Base-by-base conservation (phyloP, 2,113 vertebrate genomes). In the Eulemur rufifrons region DNA sequence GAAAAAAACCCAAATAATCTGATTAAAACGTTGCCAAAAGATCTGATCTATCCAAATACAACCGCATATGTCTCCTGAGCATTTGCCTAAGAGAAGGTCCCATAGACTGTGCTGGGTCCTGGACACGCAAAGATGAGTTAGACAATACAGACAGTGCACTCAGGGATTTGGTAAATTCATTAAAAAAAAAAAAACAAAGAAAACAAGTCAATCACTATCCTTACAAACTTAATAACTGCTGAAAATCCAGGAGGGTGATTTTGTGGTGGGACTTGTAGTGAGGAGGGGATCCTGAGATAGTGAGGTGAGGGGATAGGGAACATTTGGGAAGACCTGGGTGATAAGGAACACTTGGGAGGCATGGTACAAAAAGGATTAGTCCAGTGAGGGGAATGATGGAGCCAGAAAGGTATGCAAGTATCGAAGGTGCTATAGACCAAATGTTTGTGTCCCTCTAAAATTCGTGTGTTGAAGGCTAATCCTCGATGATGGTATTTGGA, bases 321-420 rank as follows among this genome's bases (percentile, higher is more conserved):
- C 4, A 25, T 18, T 21, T 2, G 0, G 52, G 32, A 71, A 21
- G 21, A 37, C 23, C 11, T 21, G 21, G 21, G 2, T 39, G 12
- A 21, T 9, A 47, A 20, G 39, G 39, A 83, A 66, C 5, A 20
- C 15, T 20, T 3, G 0, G 52, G 21, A 77, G 9, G 6, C 17
- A 11, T 5, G 27, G 45, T 45, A 50, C 34, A 71, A 39, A 68
- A 52, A 59, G 27, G 13, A 50, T 39, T 13, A 77, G 8, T 18
- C 77, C 25, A 34, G 42, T 39, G 14, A 93, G 2, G 23, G 4
- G n/a, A 15, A 42, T 52, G 63, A 32, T 17, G 20, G 21, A 15
- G 20, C n/a, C 34, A 56, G 25, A 88, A 9, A 73, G 39, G 27
- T 25, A 61, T 8, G 20, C 18, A 76, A 47, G 3, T 5, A 27